Conservation (phyloP, 2,113 vertebrate genomes). For the Pangasianodon gigas region DNA sequence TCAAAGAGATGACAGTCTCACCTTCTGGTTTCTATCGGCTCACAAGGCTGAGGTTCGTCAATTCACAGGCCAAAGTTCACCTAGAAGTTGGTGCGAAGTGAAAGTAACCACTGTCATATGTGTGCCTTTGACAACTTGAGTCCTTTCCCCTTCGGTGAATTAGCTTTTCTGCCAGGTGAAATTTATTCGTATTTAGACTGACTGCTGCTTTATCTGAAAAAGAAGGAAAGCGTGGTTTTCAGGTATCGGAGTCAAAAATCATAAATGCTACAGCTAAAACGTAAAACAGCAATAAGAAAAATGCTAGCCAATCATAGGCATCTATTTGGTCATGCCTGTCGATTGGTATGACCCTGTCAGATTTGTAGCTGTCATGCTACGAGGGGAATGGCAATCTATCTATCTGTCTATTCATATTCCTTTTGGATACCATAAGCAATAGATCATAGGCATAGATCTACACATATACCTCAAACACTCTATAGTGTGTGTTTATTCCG, state of each 20-base stretch:
- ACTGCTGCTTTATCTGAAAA: conserved; percentile 4
- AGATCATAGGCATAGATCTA: background rate
- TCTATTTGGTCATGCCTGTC: background rate
- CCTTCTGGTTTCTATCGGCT: background rate
- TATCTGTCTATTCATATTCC: background rate
- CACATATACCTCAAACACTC: background rate
- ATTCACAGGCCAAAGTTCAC: conserved; percentile 14
- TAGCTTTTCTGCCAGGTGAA: background rate
- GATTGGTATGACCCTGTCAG: background rate
- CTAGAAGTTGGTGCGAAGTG: background rate
- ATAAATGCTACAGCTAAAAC: background rate
- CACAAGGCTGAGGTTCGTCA: background rate
- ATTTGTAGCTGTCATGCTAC: no score
- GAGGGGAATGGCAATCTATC: background rate
- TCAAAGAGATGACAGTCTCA: background rate
- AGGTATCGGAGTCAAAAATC: background rate
- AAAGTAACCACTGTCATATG: background rate
- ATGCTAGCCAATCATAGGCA: background rate
- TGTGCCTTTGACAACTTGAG: background rate
- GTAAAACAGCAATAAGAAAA: background rate
- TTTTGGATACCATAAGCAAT: background rate
- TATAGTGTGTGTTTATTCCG: background rate
- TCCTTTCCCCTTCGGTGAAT: background rate
- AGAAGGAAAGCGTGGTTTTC: background rate
- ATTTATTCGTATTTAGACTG: background rate